Conservation (phyloP, 1,140 invertebrate species). For the Heterodera schachtii region DNA sequence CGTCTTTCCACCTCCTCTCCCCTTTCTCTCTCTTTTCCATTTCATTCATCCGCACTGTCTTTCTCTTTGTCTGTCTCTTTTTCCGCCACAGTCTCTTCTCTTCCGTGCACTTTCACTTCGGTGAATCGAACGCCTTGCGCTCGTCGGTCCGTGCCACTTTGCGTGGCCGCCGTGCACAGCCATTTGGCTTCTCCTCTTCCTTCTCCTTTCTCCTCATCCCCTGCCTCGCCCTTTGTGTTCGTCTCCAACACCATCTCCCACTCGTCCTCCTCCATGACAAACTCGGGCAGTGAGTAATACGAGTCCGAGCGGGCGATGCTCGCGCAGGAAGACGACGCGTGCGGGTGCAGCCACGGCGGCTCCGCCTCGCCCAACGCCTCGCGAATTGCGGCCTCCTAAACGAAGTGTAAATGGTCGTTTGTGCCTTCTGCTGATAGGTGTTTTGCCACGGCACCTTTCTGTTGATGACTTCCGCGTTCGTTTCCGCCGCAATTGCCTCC, state of each 20-base stretch:
- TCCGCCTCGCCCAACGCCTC: constrained; percentile 48
- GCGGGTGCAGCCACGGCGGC: constrained; percentile 26
- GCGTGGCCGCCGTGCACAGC: neutral
- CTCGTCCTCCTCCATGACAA: constrained; percentile 53
- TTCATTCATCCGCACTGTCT: neutral
- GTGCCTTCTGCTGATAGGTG: too few relatives aligned
- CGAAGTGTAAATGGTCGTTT: too few relatives aligned
- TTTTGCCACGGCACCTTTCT: constrained; percentile 38
- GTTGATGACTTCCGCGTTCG: constrained; percentile 53
- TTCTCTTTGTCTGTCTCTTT: neutral
- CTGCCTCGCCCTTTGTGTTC: neutral
- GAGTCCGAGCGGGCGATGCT: constrained; percentile 54
- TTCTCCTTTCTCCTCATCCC: neutral
- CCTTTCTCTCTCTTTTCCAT: neutral
- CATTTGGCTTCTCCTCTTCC: constrained; percentile 2
- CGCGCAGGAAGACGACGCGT: neutral
- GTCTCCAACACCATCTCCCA: constrained; percentile 4
- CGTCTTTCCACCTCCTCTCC: neutral
- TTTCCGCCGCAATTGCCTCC: constrained; percentile 53
- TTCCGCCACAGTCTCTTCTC: neutral
- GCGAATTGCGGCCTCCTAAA: constrained; percentile 59
- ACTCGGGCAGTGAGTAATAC: constrained; percentile 62
- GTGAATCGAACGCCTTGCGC: neutral
- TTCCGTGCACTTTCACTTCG: neutral
- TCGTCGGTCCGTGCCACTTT: too few relatives aligned